These are phyloP conservation scores for Agonopterix arenella DNA, from an alignment of 2,888 invertebrate species.

Conservation along the genomic window DNA sequence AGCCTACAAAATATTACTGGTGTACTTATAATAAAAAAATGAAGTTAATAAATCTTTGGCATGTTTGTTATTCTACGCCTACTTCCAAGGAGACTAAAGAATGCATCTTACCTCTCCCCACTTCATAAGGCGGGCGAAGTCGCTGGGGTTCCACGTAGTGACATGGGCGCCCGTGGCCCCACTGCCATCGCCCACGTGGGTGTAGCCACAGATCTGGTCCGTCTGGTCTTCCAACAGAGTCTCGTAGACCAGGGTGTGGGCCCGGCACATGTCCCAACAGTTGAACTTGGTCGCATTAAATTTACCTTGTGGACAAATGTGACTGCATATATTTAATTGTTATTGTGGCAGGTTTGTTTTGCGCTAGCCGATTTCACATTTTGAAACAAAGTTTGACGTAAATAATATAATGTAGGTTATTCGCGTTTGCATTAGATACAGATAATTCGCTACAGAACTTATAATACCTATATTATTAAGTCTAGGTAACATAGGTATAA, in stretches of 20 bases:
- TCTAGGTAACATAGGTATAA: no score
- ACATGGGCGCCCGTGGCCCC: constrained; percentile 80
- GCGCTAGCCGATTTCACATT: background rate
- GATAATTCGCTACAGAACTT: background rate
- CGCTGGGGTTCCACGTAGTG: constrained; percentile 84
- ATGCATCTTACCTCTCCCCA: constrained; percentile 81
- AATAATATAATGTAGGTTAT: background rate
- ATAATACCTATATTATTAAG: background rate
- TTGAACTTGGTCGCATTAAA: constrained; percentile 82
- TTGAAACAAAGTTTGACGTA: no score
- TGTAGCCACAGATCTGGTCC: constrained; percentile 85
- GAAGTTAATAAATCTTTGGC: no score
- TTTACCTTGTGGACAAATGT: constrained; percentile 62
- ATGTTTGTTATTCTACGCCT: no score
- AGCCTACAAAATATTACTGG: no score
- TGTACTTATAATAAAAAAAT: no score
- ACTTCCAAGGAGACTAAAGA: background rate
- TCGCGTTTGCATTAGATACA: background rate
- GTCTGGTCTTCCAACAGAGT: constrained; percentile 84
- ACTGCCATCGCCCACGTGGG: constrained; percentile 82
- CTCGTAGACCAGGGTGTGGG: constrained; percentile 84
- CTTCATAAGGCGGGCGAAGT: constrained; percentile 82
- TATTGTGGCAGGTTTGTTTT: background rate
- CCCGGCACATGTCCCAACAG: constrained; percentile 83
- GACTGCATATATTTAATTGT: background rate